Percentiles rank a stretch among this genome's conserved stretches.
Evolutionary conservation across 2,888 invertebrate species (phyloP).

Genomic region (Uropetala carovei): DNA sequence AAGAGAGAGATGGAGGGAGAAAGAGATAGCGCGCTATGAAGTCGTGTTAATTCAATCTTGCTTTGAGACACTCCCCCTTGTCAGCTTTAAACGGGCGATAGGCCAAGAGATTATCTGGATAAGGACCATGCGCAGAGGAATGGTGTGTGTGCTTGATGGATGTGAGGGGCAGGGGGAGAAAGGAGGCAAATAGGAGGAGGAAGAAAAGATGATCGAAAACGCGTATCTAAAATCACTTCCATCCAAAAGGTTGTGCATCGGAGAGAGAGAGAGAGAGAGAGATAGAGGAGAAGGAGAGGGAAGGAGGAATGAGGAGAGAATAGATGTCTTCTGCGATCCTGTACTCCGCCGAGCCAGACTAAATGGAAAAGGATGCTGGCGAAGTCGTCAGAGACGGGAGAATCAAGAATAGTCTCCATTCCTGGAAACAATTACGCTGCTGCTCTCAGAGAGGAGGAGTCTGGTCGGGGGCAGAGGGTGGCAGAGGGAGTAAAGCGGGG

Average conservation of each 20-base stretch:
- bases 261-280: background rate
- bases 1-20: background rate
- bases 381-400: background rate
- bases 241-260: background rate
- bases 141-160: background rate
- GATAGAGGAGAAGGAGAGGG: background rate
- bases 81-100: background rate
- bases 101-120: background rate
- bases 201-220: background rate
- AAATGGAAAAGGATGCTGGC: constrained; percentile 18
- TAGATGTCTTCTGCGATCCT: constrained; percentile 10
- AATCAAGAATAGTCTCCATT: constrained; percentile 16
- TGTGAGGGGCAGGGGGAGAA: background rate
- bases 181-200: background rate
- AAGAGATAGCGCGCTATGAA: background rate
- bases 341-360: background rate
- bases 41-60: background rate
- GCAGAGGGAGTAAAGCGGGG: background rate
- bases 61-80: background rate
- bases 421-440: background rate
- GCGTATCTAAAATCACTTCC: background rate
- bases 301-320: background rate
- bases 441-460: background rate
- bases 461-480: background rate
- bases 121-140: background rate